Evolutionary conservation across 2,797 vertebrate genomes (phyloP).

Genomic region (Falco naumanni): DNA sequence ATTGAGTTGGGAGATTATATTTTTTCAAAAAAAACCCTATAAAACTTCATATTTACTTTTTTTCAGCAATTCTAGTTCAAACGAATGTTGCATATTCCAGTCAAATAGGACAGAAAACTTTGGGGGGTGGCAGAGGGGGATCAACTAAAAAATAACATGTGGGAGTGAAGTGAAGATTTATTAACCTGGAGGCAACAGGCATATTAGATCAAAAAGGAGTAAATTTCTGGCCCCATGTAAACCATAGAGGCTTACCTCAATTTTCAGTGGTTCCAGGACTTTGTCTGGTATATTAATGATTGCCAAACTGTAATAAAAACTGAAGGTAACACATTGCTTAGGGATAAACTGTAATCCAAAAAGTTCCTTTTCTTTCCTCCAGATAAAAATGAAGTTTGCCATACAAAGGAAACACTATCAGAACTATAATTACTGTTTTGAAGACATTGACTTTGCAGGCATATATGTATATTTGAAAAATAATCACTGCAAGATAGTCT

Average conservation of each 20-base stretch:
- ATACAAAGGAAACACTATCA: neutral
- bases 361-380: neutral
- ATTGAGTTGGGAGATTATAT: neutral
- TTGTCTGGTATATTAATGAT: neutral
- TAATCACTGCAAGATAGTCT: neutral
- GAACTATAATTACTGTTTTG: neutral
- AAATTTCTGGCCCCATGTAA: neutral
- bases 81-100: neutral
- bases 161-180: neutral
- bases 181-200: neutral
- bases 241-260: neutral
- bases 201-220: neutral
- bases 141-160: too few species aligned
- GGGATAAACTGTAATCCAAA: neutral
- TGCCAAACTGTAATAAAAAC: neutral
- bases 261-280: neutral
- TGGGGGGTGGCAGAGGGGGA: too few species aligned
- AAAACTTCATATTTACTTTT: neutral
- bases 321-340: neutral
- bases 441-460: neutral
- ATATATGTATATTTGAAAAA: neutral
- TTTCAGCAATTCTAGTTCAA: neutral
- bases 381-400: neutral
- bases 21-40: neutral
- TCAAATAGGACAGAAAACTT: neutral